These are phyloP conservation scores for Charanyca ferruginea DNA, from an alignment of 2,888 invertebrate species.

Conservation along the genomic window DNA sequence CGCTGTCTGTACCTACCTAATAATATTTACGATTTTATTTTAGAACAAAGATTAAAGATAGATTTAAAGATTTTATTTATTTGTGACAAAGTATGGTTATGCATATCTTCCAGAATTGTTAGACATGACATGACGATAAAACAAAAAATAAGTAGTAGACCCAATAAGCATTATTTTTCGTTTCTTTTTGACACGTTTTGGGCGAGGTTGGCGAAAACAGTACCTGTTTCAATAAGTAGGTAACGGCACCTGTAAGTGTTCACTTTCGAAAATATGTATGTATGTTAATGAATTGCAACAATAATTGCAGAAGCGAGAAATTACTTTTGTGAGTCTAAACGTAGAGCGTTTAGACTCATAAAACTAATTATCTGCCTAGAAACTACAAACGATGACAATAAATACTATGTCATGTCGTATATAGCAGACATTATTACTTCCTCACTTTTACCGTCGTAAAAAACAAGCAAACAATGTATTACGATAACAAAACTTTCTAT, in stretches of 20 bases:
- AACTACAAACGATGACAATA: slow-evolving; percentile 23
- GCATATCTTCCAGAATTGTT: neutral
- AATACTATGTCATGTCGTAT: slow-evolving; percentile 1
- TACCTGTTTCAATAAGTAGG: neutral
- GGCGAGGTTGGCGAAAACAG: neutral
- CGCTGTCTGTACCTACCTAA: too few species aligned
- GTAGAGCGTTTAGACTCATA: slow-evolving; percentile 3
- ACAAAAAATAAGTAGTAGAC: neutral
- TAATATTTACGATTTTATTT: too few species aligned
- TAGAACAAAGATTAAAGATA: too few species aligned
- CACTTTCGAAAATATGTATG: slow-evolving; percentile 16
- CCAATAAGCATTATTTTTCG: neutral
- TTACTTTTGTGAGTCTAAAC: too few species aligned
- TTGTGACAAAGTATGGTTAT: neutral
- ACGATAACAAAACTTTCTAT: slow-evolving; percentile 69
- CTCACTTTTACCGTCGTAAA: slow-evolving; percentile 57
- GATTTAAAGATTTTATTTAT: too few species aligned
- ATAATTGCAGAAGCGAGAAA: neutral
- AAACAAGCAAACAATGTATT: slow-evolving; percentile 64
- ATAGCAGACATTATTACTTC: slow-evolving; percentile 53
- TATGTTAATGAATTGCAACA: slow-evolving; percentile 12
- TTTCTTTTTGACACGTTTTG: neutral
- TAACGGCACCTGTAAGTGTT: neutral
- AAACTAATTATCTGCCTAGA: slow-evolving; percentile 40
- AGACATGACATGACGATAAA: too few species aligned